Evolutionary conservation across 2,113 vertebrate species (phyloP).

Genomic region (Microcebus tavaratra): DNA sequence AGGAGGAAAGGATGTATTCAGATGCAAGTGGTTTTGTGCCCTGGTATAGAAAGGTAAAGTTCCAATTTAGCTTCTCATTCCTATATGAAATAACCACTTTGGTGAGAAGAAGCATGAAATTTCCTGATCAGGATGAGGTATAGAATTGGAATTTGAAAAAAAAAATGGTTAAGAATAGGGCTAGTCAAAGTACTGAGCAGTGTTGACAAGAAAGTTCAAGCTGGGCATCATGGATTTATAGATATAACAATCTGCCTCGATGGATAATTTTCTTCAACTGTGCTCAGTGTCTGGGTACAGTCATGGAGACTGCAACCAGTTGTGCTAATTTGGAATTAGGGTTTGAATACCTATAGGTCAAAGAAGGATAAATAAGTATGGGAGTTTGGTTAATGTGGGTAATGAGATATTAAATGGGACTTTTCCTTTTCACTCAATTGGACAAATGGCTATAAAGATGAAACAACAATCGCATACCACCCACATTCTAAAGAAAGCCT

Average conservation of each 20-base stretch:
- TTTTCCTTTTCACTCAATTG: constrained; percentile 19
- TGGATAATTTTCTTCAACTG: not conserved
- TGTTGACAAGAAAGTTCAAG: not conserved
- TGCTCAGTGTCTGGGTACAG: not conserved
- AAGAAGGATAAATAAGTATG: not conserved
- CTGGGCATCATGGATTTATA: not conserved
- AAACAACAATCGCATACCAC: not conserved
- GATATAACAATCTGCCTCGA: not conserved
- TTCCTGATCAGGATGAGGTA: not conserved
- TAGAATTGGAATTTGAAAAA: not conserved
- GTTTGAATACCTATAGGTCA: not conserved
- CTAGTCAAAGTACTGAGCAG: not conserved
- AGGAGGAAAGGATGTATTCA: not conserved
- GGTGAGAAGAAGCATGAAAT: not conserved
- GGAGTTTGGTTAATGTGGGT: not conserved
- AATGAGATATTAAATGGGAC: not conserved
- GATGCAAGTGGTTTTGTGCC: not conserved
- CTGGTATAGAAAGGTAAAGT: not conserved
- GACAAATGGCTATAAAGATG: not conserved
- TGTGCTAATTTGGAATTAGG: not conserved
- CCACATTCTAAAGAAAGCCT: not conserved
- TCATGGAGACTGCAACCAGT: not conserved
- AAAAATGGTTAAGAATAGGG: not conserved
- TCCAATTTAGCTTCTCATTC: not conserved
- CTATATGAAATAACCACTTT: not conserved